Evolutionary conservation across 2,888 invertebrate genomes (phyloP), one percentile per base, ranked within the genome.

Genomic region (Epinotia demarniana): DNA sequence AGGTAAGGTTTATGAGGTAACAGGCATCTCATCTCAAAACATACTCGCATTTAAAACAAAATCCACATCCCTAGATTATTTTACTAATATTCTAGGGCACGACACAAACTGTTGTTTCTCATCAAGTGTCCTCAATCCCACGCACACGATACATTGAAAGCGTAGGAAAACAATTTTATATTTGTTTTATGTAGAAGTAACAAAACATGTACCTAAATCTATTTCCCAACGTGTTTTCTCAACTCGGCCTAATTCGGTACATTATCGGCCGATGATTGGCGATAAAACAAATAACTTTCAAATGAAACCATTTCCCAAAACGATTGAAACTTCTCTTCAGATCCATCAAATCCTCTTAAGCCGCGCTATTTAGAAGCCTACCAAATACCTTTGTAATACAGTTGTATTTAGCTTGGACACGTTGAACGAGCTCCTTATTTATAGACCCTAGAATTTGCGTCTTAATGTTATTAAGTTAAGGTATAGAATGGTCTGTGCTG

Each of bases 251-350:
- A 69, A 69, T 69, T 69, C 46, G 13, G 23, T n/a, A 27, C 69
- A 46, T 60, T 60, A 69, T 58, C 66, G 53, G 4, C 27, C 43
- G 62, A 60, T 60, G 60, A 53, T 49, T 46, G 33, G n/a, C 39
- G 75, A 75, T 75, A 75, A 75, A 75, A 70, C 70, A 75, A 75
- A 75, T 71, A 53, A 75, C 75, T 70, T 49, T 58, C 62, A 62
- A 70, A 74, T 64, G 74, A 70, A 63, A 58, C 74, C 64, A 75
- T 66, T 71, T 64, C 73, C 73, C 18, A 64, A 68, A 76, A 64
- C 73, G 73, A 73, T 73, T 68, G 23, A 39, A 73, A 69, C 72
- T 73, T 69, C 63, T 68, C 43, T 39, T 72, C 49, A 12, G 68
- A 58, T 76, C 60, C 69, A 49, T 69, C 68, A 69, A 68, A 72